A percentile compares a stretch with the other conserved stretches of the same genome.
Evolutionary conservation across 2,888 invertebrate species (phyloP).

Genomic region (Glomeris marginata): DNA sequence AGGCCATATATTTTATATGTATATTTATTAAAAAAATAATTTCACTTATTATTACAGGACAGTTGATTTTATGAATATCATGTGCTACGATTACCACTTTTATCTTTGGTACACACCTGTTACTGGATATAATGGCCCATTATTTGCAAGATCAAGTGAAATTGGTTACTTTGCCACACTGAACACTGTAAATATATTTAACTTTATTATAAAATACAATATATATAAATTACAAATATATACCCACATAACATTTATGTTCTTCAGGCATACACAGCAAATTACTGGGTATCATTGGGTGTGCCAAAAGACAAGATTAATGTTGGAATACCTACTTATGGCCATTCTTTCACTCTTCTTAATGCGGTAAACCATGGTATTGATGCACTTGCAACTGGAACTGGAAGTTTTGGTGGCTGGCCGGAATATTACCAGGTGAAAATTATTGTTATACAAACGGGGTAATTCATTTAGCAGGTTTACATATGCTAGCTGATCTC

Average conservation of each 20-base stretch:
- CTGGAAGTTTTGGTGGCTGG: conserved; percentile 18
- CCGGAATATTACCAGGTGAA: conserved; percentile 17
- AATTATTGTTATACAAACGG: too few species aligned
- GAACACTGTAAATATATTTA: conserved; percentile 20
- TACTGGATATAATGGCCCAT: conserved; percentile 27
- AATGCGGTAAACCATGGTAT: conserved; percentile 15
- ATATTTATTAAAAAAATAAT: too few species aligned
- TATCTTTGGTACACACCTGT: conserved; percentile 21
- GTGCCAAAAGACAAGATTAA: conserved; percentile 23
- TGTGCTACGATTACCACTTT: conserved; percentile 28
- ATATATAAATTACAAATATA: too few species aligned
- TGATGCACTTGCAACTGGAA: conserved; percentile 17
- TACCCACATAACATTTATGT: conserved; percentile 1
- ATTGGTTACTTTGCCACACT: conserved; percentile 18
- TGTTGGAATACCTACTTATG: conserved; percentile 27
- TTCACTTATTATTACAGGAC: too few species aligned
- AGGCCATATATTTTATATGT: too few species aligned
- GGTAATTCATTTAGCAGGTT: too few species aligned
- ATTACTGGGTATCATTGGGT: conserved; percentile 22
- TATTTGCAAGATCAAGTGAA: conserved; percentile 19
- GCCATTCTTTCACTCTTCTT: conserved; percentile 20
- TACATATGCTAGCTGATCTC: too few species aligned
- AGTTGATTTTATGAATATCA: conserved; percentile 26
- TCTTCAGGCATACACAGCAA: conserved; percentile 23
- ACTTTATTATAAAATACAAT: too few species aligned